These are phyloP conservation scores for Sylvilagus bachmani DNA, from an alignment of 2,113 vertebrate genomes.

Conservation along the genomic window DNA sequence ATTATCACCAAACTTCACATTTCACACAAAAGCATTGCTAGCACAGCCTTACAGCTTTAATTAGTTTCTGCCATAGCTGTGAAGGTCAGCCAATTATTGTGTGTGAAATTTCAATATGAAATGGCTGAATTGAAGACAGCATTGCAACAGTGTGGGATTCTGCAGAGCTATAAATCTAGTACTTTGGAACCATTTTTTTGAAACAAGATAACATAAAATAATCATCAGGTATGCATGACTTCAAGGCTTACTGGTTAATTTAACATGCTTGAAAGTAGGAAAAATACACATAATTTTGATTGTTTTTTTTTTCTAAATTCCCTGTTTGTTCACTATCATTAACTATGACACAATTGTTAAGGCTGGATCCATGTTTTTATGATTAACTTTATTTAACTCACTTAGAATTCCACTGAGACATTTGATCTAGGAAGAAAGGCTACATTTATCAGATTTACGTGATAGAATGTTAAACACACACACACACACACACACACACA, in stretches of 20 bases:
- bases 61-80: slow-evolving; percentile 97
- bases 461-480: slow-evolving; percentile 4
- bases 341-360: slow-evolving; percentile 80
- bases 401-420: slow-evolving; percentile 54
- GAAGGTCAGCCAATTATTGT: slow-evolving; percentile 99
- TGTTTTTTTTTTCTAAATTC: slow-evolving; percentile 53
- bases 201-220: slow-evolving; percentile 86
- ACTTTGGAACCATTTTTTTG: slow-evolving; percentile 76
- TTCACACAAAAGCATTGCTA: slow-evolving; percentile 95
- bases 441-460: slow-evolving; percentile 27
- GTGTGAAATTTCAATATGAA: slow-evolving; percentile 96
- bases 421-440: slow-evolving; percentile 43
- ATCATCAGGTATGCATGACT: slow-evolving; percentile 84
- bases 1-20: slow-evolving; percentile 98
- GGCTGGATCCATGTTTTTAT: slow-evolving; percentile 64
- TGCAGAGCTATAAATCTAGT: slow-evolving; percentile 83
- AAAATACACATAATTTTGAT: slow-evolving; percentile 76
- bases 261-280: slow-evolving; percentile 77
- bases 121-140: slow-evolving; percentile 88
- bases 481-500: not conserved
- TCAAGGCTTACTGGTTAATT: slow-evolving; percentile 87
- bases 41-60: slow-evolving; percentile 96
- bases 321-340: slow-evolving; percentile 78
- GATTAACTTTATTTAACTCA: slow-evolving; percentile 58
- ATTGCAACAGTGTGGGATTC: slow-evolving; percentile 86